Base-by-base conservation (phyloP, 37 sponge, comb jelly and placozoan species). In the Chondrilla cf. caribensis region DNA sequence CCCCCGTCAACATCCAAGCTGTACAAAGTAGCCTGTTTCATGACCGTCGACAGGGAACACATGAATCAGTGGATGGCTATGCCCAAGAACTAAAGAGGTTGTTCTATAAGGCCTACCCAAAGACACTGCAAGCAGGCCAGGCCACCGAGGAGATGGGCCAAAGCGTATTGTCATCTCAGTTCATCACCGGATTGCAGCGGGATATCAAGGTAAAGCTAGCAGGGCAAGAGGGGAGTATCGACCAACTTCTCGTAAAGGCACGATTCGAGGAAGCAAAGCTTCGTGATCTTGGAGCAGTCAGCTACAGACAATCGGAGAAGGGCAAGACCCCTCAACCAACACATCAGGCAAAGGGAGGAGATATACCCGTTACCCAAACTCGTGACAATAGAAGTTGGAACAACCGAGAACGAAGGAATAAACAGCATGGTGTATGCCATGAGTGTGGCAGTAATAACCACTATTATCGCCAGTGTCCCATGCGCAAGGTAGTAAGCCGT, bases 201-300 rank as follows among this genome's bases (percentile, higher is more conserved):
- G 29, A 41, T 22, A 22, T 77, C 15, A 84, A 77, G 33, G 22
- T 36, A 7, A 84, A 77, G 44, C 44, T 84, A 26, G 78, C 66
- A 31, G 84, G 84, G 5, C 28, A 17, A 32, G 84, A 77, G 25
- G 84, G 84, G 32, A 40, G 40, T 17, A 24, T 84, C 39, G 78
- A 77, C 0, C 57, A 84, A 32, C 65, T 84, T 0, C 54, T 84
- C 25, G 9, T 39, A 5, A 81, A 81, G 29, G 87, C 87, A 2
- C n/a, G 87, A 22, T 86, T 86, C 58, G 87, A 86, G 39, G 82
- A 80, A 60, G 87, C 87, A 2, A 86, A 86, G 77, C 60, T 2
- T 29, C 55, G 64, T 9, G 87, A 86, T 4, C 47, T 86, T 15
- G 64, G 37, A 5, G 28, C 28, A 19, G 9, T 26, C 25, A 28